Conservation (phyloP, 2,113 vertebrate species). For the Sinocyclocheilus grahami region DNA sequence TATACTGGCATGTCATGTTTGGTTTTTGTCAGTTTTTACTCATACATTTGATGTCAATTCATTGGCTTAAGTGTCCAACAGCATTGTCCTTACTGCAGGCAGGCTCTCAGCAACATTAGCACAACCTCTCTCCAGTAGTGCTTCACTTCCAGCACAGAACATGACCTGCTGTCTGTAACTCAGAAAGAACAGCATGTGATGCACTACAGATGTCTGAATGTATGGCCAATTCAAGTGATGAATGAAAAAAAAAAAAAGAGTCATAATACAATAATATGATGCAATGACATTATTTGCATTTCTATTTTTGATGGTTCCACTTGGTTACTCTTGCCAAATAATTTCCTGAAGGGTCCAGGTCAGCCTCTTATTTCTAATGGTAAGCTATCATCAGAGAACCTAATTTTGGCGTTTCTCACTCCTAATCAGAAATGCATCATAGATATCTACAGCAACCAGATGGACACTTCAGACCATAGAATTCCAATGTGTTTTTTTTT, state of each 20-base stretch:
- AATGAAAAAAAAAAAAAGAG: neutral
- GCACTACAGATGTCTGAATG: neutral
- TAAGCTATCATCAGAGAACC: slow-evolving; percentile 14
- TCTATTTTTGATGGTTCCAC: neutral
- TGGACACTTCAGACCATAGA: slow-evolving; percentile 59
- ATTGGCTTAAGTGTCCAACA: neutral
- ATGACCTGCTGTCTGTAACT: neutral
- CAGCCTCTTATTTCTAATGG: slow-evolving; percentile 5
- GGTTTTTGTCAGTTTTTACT: neutral
- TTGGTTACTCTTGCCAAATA: slow-evolving; percentile 16
- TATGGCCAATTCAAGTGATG: neutral
- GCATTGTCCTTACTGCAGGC: neutral
- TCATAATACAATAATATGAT: slow-evolving; percentile 3
- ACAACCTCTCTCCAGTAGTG: neutral
- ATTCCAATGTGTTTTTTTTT: slow-evolving; percentile 67
- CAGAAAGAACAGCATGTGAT: neutral
- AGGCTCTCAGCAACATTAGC: neutral
- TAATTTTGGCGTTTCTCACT: slow-evolving; percentile 52
- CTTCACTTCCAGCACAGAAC: slow-evolving; percentile 17
- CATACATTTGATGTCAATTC: too few species aligned
- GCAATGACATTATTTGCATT: slow-evolving; percentile 22
- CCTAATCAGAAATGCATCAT: slow-evolving; percentile 70
- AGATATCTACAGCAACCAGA: slow-evolving; percentile 71
- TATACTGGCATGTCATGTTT: neutral
- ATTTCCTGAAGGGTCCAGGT: neutral